Conservation (phyloP, 1,140 invertebrate species). For the Colletes latitarsis region DNA sequence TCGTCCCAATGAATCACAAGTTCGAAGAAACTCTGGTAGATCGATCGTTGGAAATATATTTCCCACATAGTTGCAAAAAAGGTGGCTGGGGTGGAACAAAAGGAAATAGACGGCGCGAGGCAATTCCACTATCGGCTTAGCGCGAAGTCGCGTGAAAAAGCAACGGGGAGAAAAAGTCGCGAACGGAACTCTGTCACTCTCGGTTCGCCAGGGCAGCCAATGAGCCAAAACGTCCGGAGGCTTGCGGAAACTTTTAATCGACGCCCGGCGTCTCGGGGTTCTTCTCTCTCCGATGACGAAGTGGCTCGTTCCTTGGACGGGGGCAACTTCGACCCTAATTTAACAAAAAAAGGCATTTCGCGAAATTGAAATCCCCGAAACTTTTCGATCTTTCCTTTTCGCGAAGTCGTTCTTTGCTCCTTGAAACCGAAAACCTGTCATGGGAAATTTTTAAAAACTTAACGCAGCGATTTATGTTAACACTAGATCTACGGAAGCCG, state of each 20-base stretch:
- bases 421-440: too few relatives aligned
- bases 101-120: constrained; percentile 12
- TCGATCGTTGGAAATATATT: not conserved
- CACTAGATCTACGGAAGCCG: too few relatives aligned
- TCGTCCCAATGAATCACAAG: too few relatives aligned
- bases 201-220: constrained; percentile 64
- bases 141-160: constrained; percentile 52
- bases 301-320: constrained; percentile 7
- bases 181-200: constrained; percentile 71
- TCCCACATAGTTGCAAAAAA: not conserved
- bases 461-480: too few relatives aligned
- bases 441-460: too few relatives aligned
- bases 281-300: constrained; percentile 17
- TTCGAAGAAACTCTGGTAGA: too few relatives aligned
- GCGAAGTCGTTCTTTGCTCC: not conserved
- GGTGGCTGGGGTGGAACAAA: not conserved
- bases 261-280: constrained; percentile 50
- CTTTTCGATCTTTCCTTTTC: constrained; percentile 22
- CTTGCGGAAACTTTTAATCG: constrained; percentile 78
- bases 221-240: constrained; percentile 65
- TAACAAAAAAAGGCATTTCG: constrained; percentile 34
- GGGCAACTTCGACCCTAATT: constrained; percentile 39
- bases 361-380: constrained; percentile 36
- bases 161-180: constrained; percentile 55
- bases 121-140: constrained; percentile 61